These are phyloP conservation scores for Melinaea menophilus DNA, from an alignment of 2,888 invertebrate genomes.

Conservation along the genomic window DNA sequence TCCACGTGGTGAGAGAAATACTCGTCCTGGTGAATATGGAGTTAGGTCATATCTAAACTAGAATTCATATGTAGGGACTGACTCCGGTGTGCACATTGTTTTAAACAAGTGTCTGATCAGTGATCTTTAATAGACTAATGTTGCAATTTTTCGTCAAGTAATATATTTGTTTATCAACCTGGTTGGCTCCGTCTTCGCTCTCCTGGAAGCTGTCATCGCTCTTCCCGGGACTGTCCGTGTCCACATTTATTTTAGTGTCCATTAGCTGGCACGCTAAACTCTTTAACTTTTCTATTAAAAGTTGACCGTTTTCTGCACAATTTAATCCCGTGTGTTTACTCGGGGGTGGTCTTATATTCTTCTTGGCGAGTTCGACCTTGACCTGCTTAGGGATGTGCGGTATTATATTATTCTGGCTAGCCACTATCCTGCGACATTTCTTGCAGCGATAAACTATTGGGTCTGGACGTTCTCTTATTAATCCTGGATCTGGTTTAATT, in stretches of 20 bases:
- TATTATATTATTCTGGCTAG: conserved; percentile 87
- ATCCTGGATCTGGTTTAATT: conserved; percentile 87
- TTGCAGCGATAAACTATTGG: conserved; percentile 91
- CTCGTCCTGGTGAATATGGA: conserved; percentile 47
- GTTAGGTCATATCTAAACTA: too few species aligned
- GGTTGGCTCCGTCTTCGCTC: conserved; percentile 52
- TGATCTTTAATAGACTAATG: too few species aligned
- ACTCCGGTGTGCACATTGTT: too few species aligned
- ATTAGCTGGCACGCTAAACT: conserved; percentile 59
- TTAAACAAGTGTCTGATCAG: too few species aligned
- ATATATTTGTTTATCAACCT: conserved; percentile 35
- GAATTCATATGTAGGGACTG: too few species aligned
- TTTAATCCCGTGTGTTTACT: conserved; percentile 58
- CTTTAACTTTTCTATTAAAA: conserved; percentile 63
- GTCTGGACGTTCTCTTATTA: conserved; percentile 86
- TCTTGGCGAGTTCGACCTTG: conserved; percentile 59
- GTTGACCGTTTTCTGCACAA: conserved; percentile 61
- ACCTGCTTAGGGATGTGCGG: conserved; percentile 78
- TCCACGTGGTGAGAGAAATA: conserved; percentile 61
- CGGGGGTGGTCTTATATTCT: conserved; percentile 61
- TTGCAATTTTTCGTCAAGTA: too few species aligned
- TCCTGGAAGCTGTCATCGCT: conserved; percentile 32
- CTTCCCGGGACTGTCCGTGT: conserved; percentile 27
- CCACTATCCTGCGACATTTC: conserved; percentile 89
- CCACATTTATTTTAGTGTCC: conserved; percentile 37